Percentiles rank a stretch among this genome's conserved stretches.
phyloP scores from a whole-genome alignment of 2,888 invertebrate species.

The Trisateles emortualis region DNA sequence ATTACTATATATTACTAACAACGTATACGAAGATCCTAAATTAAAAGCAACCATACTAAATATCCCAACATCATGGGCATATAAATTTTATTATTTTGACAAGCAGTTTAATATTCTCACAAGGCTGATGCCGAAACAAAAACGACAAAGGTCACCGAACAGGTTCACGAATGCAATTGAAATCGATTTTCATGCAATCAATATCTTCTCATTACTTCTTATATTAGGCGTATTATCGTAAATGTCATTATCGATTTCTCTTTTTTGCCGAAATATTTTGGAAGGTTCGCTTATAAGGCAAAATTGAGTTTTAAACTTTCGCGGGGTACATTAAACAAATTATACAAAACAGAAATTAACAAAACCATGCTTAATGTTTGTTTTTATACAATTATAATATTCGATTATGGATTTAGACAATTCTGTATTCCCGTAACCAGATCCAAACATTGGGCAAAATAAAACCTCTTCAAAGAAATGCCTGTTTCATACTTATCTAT shows the following conservation, averaged over 20 bases:
- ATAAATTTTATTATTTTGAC: conserved; percentile 52
- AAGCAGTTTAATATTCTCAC: conserved; percentile 40
- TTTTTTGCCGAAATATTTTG: conserved; percentile 13
- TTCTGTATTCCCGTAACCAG: no score
- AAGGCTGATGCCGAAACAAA: conserved; percentile 48
- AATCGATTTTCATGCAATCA: conserved; percentile 74
- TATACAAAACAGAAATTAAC: not conserved
- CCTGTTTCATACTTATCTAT: no score
- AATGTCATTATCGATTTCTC: conserved; percentile 55
- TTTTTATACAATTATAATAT: no score
- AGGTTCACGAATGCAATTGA: conserved; percentile 64
- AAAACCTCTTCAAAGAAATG: no score
- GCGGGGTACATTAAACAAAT: no score
- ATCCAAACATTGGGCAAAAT: no score
- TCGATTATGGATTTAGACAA: no score
- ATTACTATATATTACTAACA: not conserved
- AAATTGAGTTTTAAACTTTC: not conserved
- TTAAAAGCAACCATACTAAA: conserved; percentile 36
- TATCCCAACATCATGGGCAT: conserved; percentile 18
- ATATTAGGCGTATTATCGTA: conserved; percentile 60
- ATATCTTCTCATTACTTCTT: conserved; percentile 64
- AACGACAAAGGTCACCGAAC: conserved; percentile 73
- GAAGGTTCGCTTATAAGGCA: not conserved
- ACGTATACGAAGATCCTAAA: not conserved
- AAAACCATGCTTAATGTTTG: no score